phyloP scores from a whole-genome alignment of 2,888 invertebrate genomes.

The Troides helena region DNA sequence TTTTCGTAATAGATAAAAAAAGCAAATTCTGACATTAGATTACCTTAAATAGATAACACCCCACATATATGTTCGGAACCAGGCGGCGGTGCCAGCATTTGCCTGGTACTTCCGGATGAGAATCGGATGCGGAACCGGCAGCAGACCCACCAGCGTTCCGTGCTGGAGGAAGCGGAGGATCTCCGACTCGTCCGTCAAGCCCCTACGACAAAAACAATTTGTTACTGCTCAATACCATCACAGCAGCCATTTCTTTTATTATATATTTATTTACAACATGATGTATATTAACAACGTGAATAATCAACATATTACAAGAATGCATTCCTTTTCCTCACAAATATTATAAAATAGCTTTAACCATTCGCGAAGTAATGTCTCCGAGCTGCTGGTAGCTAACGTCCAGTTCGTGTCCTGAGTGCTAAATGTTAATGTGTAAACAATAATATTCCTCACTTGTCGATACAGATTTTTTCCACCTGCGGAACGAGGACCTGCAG shows the following conservation, averaged over 20 bases:
- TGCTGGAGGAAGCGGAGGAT: slow-evolving; percentile 99
- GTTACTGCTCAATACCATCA: no score
- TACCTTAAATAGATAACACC: slow-evolving; percentile 98
- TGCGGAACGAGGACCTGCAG: slow-evolving; percentile 99
- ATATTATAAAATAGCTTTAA: no score
- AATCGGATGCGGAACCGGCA: slow-evolving; percentile 99
- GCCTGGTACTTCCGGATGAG: slow-evolving; percentile 99
- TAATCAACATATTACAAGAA: no score
- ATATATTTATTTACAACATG: no score
- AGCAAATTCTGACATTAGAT: slow-evolving; percentile 16
- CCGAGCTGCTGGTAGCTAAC: no score
- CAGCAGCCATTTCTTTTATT: no score
- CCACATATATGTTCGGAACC: slow-evolving; percentile 99
- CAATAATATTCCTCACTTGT: slow-evolving; percentile 85
- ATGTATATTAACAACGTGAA: no score
- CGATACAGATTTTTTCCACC: slow-evolving; percentile 99
- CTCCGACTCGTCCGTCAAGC: slow-evolving; percentile 99
- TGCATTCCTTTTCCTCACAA: no score
- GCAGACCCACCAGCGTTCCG: slow-evolving; percentile 96
- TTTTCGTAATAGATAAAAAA: not conserved
- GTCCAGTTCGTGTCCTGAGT: no score
- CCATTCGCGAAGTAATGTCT: no score
- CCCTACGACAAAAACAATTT: slow-evolving; percentile 77
- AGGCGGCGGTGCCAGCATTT: slow-evolving; percentile 98
- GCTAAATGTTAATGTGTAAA: no score